Conservation (phyloP, 2,113 vertebrate species). For the Epinephelus cyanopodus region DNA sequence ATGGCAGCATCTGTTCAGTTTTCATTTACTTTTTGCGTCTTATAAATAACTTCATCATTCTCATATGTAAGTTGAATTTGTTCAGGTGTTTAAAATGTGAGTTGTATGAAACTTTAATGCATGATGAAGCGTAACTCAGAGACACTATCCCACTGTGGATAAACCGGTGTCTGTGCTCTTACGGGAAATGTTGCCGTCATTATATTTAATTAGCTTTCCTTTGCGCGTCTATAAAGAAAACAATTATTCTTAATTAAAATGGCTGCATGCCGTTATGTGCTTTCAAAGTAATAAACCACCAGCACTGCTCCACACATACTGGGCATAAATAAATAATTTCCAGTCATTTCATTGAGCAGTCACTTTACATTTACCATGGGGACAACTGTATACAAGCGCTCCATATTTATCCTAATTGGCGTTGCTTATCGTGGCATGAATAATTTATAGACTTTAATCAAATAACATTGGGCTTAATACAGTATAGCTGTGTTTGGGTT, state of each 20-base stretch:
- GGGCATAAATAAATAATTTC: constrained; percentile 76
- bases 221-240: constrained; percentile 77
- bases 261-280: constrained; percentile 57
- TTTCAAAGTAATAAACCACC: constrained; percentile 76
- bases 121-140: constrained; percentile 61
- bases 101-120: constrained; percentile 64
- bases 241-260: constrained; percentile 85
- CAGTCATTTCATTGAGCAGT: constrained; percentile 54
- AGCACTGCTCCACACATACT: constrained; percentile 15
- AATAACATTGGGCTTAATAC: constrained; percentile 18
- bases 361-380: constrained; percentile 64
- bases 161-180: constrained; percentile 65
- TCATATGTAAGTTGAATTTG: not conserved
- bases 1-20: not conserved
- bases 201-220: constrained; percentile 82
- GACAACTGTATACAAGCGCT: constrained; percentile 43
- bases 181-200: constrained; percentile 76
- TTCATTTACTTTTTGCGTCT: not conserved
- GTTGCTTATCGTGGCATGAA: constrained; percentile 52
- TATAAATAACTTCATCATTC: not conserved
- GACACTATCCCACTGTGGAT: constrained; percentile 61
- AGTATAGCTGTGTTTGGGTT: not conserved
- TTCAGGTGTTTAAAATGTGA: constrained; percentile 24
- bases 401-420: constrained; percentile 56
- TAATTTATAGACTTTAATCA: constrained; percentile 66